Evolutionary conservation across 30 jellyfish, hydroid and myxozoan genomes (phyloP).

Genomic region (Catostylus mosaicus): DNA sequence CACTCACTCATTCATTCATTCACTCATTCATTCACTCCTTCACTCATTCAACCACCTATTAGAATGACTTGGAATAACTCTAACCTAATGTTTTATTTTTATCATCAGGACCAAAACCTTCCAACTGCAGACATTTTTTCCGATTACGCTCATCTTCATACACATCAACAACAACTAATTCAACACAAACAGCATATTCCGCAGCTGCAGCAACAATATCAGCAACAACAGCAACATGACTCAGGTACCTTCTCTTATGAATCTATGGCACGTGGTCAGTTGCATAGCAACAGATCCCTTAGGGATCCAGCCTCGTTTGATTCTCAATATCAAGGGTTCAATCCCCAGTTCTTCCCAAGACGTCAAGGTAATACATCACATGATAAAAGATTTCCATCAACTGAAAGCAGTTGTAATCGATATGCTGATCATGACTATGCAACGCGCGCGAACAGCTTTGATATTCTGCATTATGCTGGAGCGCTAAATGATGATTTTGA

Average conservation of each 20-base stretch:
- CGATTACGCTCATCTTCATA: too few species aligned
- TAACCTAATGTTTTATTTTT: too few species aligned
- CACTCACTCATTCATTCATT: too few species aligned
- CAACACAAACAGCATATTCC: background rate
- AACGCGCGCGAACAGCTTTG: slow-evolving; percentile 29
- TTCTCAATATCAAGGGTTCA: background rate
- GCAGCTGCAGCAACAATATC: slow-evolving; percentile 20
- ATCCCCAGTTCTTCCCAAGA: slow-evolving; percentile 39
- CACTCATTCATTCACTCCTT: too few species aligned
- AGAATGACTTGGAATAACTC: too few species aligned
- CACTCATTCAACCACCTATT: too few species aligned
- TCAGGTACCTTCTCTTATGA: slow-evolving; percentile 58
- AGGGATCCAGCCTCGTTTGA: background rate
- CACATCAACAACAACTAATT: background rate
- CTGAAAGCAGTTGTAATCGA: background rate
- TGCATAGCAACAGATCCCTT: background rate
- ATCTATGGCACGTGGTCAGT: slow-evolving; percentile 37
- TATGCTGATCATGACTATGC: slow-evolving; percentile 57
- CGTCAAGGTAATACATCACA: slow-evolving; percentile 22
- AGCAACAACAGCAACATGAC: slow-evolving; percentile 49
- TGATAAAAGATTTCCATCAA: background rate
- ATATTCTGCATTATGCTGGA: slow-evolving; percentile 62
- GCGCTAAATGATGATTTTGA: background rate
- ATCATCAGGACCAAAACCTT: too few species aligned
- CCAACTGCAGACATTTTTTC: too few species aligned